Percentiles rank a stretch among this genome's conserved stretches.
phyloP scores from a whole-genome alignment of 2,113 vertebrate species.

The Eretmochelys imbricata region DNA sequence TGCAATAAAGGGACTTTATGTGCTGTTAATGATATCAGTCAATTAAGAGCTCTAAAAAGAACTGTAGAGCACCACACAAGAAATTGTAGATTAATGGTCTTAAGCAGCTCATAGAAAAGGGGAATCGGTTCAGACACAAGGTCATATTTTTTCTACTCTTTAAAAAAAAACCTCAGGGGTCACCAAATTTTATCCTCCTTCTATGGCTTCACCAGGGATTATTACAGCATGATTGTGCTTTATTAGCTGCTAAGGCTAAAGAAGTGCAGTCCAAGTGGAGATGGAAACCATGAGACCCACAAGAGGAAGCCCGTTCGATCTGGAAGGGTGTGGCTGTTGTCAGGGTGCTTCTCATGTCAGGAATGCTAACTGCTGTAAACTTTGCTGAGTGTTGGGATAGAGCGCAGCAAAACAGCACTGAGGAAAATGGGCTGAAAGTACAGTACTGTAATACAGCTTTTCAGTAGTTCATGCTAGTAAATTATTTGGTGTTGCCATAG shows the following conservation, averaged over 20 bases:
- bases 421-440: background rate
- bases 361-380: background rate
- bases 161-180: background rate
- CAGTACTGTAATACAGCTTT: background rate
- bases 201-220: background rate
- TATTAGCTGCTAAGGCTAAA: background rate
- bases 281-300: background rate
- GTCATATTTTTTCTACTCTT: background rate
- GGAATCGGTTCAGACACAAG: background rate
- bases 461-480: background rate
- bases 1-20: background rate
- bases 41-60: background rate
- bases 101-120: background rate
- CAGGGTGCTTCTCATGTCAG: fast-evolving
- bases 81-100: fast-evolving
- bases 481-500: background rate
- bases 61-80: fast-evolving
- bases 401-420: background rate
- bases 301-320: background rate
- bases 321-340: background rate
- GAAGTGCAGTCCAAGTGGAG: background rate
- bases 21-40: background rate
- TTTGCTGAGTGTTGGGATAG: background rate
- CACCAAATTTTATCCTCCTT: background rate
- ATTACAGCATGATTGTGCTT: background rate